A percentile compares a stretch with the other conserved stretches of the same genome.
phyloP scores from a whole-genome alignment of 2,797 vertebrate species.

The Hylomyscus alleni region DNA sequence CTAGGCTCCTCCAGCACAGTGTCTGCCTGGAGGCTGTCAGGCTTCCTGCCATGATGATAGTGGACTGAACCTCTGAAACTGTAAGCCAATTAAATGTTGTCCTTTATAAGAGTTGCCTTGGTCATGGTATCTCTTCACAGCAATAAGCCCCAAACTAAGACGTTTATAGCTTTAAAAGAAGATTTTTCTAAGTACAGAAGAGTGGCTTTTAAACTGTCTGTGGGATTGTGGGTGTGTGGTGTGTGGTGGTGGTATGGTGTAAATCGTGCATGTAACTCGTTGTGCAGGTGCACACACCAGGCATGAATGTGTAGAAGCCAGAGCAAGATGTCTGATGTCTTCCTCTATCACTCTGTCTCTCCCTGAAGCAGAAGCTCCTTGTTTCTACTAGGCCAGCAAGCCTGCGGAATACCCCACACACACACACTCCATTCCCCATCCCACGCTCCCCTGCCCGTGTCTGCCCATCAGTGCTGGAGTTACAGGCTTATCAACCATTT shows the following conservation, averaged over 20 bases:
- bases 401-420: accelerated
- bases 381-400: background rate
- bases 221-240: background rate
- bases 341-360: background rate
- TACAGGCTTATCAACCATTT: background rate
- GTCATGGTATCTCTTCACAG: background rate
- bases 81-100: background rate
- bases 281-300: background rate
- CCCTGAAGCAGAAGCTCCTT: background rate
- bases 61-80: background rate
- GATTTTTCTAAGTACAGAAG: background rate
- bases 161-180: background rate
- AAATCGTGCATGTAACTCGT: background rate
- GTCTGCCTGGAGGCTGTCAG: background rate
- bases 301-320: background rate
- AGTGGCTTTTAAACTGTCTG: background rate
- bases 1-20: background rate
- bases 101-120: background rate
- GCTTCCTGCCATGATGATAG: background rate
- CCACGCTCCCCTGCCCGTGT: background rate
- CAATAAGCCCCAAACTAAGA: background rate
- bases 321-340: background rate
- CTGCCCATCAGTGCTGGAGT: background rate
- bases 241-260: no score
- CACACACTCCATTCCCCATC: no score